phyloP scores from a whole-genome alignment of 2,797 vertebrate genomes.

The Tragelaphus eurycerus region DNA sequence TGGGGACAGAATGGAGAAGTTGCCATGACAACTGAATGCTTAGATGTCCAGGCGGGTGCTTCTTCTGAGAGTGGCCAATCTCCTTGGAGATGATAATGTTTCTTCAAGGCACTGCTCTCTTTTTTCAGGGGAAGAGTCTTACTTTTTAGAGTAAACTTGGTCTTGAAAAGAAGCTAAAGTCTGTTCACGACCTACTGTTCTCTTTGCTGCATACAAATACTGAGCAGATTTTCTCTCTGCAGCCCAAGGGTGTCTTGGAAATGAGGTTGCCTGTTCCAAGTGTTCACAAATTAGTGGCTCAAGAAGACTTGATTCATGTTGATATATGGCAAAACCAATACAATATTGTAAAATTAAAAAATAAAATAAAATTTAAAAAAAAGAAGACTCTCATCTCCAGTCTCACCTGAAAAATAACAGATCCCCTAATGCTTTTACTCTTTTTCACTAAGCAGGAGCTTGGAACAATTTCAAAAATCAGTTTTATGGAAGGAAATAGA shows the following conservation, averaged over 20 bases:
- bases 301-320: too few species aligned
- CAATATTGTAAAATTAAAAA: too few species aligned
- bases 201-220: not conserved
- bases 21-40: not conserved
- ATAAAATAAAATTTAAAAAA: too few species aligned
- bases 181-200: too few species aligned
- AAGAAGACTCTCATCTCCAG: too few species aligned
- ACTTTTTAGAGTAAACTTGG: not conserved
- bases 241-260: not conserved
- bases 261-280: not conserved
- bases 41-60: not conserved
- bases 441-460: not conserved
- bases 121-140: not conserved
- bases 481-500: not conserved
- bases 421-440: too few species aligned
- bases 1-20: not conserved
- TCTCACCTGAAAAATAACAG: not conserved
- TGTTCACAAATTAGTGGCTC: not conserved
- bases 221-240: not conserved
- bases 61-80: not conserved
- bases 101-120: not conserved
- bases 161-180: not conserved
- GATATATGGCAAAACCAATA: too few species aligned
- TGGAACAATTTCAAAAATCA: not conserved
- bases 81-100: not conserved